Evolutionary conservation across 2,113 vertebrate genomes (phyloP).

Genomic region (Crotalus horridus): DNA sequence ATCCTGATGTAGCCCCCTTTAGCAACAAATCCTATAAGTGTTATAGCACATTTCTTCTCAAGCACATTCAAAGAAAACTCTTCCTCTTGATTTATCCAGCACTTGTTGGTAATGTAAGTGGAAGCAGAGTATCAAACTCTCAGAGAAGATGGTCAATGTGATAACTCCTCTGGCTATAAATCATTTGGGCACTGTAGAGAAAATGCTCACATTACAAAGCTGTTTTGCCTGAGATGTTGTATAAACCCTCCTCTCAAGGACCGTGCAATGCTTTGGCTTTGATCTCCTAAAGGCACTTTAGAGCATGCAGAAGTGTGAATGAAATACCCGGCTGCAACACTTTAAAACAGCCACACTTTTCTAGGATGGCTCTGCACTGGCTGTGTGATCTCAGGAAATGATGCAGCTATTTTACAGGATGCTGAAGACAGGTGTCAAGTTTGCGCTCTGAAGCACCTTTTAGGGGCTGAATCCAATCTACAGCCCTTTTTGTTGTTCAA

Average conservation of each 20-base stretch:
- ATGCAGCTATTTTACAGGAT: background rate
- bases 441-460: background rate
- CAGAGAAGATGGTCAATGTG: background rate
- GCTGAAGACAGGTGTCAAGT: background rate
- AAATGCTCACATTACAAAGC: background rate
- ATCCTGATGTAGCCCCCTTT: background rate
- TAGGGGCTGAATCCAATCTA: background rate
- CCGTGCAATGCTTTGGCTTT: background rate
- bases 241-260: background rate
- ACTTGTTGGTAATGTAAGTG: background rate
- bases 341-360: background rate
- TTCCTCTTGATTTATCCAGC: background rate
- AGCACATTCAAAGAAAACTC: background rate
- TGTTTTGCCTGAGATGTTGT: background rate
- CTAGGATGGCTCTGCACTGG: background rate
- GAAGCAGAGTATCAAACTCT: background rate
- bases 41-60: background rate
- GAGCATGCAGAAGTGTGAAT: background rate
- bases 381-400: background rate
- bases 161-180: background rate
- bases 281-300: background rate
- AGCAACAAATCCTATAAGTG: background rate
- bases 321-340: background rate
- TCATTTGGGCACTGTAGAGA: background rate
- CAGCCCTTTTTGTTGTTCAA: background rate